Evolutionary conservation across 2,113 vertebrate genomes (phyloP).

Genomic region (Elephantulus edwardii): DNA sequence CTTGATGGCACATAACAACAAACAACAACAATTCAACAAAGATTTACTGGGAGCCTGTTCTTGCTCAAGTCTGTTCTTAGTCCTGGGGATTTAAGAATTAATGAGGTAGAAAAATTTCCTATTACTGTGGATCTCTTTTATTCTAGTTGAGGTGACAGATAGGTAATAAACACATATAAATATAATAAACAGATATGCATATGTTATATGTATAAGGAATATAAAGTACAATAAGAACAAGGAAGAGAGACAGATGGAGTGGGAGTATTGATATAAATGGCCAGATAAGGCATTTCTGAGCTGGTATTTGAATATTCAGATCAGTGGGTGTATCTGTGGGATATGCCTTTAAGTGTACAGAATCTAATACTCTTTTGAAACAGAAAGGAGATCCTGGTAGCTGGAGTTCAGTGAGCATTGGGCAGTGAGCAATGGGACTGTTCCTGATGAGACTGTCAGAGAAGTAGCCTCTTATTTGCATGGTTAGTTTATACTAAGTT

Average conservation of each 20-base stretch:
- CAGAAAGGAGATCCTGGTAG: not conserved
- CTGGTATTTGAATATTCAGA: not conserved
- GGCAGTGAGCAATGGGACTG: not conserved
- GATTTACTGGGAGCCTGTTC: not conserved
- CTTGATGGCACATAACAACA: no score
- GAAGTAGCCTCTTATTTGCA: not conserved
- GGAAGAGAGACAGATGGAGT: not conserved
- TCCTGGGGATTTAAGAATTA: not conserved
- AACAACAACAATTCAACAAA: not conserved
- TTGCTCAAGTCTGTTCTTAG: not conserved
- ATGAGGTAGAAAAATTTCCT: not conserved
- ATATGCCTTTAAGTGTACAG: not conserved
- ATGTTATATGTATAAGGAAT: not conserved
- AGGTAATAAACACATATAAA: not conserved
- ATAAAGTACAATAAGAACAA: not conserved
- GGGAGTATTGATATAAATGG: not conserved
- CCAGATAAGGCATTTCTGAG: not conserved
- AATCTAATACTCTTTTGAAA: not conserved
- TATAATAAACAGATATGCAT: not conserved
- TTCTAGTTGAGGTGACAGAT: not conserved
- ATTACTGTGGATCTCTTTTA: not conserved
- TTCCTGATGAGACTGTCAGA: not conserved
- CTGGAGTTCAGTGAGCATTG: not conserved
- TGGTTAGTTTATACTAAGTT: not conserved
- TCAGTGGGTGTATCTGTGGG: not conserved